Percentiles rank a stretch among this genome's conserved stretches.
Evolutionary conservation across 2,888 invertebrate genomes (phyloP).

Genomic region (Tribolium freemani): DNA sequence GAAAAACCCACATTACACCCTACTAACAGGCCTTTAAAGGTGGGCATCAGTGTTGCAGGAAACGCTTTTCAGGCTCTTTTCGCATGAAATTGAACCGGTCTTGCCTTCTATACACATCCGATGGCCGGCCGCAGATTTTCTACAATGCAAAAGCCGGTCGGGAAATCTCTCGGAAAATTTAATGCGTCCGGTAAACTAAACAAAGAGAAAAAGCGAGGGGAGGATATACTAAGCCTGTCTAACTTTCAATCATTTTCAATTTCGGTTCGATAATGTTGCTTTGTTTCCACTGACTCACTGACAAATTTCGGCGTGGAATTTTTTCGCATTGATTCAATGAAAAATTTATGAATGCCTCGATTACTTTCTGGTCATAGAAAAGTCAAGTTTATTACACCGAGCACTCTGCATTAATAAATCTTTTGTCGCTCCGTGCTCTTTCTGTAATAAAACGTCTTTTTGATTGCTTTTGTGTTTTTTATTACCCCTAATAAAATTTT

Average conservation of each 20-base stretch:
- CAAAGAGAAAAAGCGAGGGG: not conserved
- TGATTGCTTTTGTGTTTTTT: not conserved
- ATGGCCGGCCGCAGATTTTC: not conserved
- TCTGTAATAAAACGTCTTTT: not conserved
- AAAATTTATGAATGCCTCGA: not conserved
- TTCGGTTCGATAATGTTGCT: too few relatives aligned
- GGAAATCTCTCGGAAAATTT: not conserved
- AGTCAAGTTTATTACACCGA: not conserved
- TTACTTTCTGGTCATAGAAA: not conserved
- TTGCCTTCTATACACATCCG: slow-evolving; percentile 7
- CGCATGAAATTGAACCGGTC: slow-evolving; percentile 17
- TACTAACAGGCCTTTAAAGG: slow-evolving; percentile 23
- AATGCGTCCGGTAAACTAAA: not conserved
- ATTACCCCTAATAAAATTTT: not conserved
- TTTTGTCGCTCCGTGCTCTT: not conserved
- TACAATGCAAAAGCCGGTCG: not conserved
- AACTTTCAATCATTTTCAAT: not conserved
- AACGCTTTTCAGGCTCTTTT: slow-evolving; percentile 21
- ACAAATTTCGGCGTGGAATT: not conserved
- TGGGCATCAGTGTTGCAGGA: slow-evolving; percentile 15
- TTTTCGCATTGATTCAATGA: not conserved
- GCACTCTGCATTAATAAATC: not conserved
- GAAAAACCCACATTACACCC: slow-evolving; percentile 17
- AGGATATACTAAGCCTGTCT: not conserved
- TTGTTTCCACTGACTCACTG: not conserved